Conservation (phyloP, 2,888 invertebrate species). For the Neoscelio sp. region DNA sequence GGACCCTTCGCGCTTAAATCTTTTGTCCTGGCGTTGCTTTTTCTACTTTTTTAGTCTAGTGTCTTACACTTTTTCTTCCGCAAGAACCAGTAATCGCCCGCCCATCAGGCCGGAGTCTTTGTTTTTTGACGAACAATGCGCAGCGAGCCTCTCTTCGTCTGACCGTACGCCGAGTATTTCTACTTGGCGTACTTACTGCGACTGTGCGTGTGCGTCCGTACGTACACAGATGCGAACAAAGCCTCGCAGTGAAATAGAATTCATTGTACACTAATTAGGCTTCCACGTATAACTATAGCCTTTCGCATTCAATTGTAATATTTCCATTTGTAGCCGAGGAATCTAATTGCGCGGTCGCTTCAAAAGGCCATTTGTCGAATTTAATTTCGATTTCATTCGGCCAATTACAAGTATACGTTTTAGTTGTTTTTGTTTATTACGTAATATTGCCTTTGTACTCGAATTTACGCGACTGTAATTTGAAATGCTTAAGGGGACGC, state of each 20-base stretch:
- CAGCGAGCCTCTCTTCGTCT: conserved; percentile 63
- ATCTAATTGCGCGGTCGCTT: conserved; percentile 42
- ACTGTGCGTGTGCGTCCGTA: too few relatives aligned
- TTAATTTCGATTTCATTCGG: conserved; percentile 39
- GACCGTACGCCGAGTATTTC: conserved; percentile 70
- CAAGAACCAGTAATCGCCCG: conserved; percentile 77
- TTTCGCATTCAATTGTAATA: conserved; percentile 33
- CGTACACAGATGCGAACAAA: not conserved
- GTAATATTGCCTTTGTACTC: conserved; percentile 15
- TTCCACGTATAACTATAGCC: conserved; percentile 26
- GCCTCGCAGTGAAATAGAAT: conserved; percentile 26
- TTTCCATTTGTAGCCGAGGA: conserved; percentile 22
- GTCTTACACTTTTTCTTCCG: conserved; percentile 69
- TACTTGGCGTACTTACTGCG: conserved; percentile 65
- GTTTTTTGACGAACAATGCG: conserved; percentile 78
- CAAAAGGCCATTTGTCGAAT: conserved; percentile 44
- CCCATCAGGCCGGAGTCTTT: conserved; percentile 73
- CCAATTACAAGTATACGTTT: conserved; percentile 23
- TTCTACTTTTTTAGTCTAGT: conserved; percentile 65
- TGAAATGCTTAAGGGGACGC: not conserved
- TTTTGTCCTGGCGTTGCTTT: conserved; percentile 56
- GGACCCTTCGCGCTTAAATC: conserved; percentile 45
- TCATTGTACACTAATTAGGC: conserved; percentile 37
- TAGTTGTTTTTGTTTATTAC: conserved; percentile 25
- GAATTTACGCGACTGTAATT: conserved; percentile 1